phyloP scores from a whole-genome alignment of 1,140 invertebrate species.

The Drosophila leontia region DNA sequence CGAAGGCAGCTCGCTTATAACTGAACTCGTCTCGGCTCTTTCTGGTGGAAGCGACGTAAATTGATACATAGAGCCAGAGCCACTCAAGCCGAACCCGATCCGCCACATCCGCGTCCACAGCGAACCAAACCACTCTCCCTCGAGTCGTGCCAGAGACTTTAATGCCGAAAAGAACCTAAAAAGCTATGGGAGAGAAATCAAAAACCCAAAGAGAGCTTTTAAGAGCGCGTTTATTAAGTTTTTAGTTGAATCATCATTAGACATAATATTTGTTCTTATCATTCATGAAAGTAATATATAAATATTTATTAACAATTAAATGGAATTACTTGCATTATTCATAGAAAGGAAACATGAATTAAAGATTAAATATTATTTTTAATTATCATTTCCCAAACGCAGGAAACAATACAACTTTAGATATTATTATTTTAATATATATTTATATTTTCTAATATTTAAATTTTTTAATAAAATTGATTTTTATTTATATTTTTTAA shows the following conservation, averaged over 20 bases:
- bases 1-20: constrained; percentile 29
- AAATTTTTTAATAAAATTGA: no score
- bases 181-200: not conserved
- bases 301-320: not conserved
- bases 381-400: not conserved
- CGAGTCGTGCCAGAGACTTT: constrained; percentile 31
- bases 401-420: not conserved
- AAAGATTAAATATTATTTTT: not conserved
- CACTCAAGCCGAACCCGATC: constrained; percentile 56
- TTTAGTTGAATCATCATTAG: not conserved
- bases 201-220: constrained; percentile 1
- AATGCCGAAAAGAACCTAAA: constrained; percentile 15
- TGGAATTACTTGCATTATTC: not conserved
- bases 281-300: no score
- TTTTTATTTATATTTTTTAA: no score
- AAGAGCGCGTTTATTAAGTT: not conserved
- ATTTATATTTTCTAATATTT: not conserved
- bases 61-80: constrained; percentile 56
- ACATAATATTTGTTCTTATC: no score
- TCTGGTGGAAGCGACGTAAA: constrained; percentile 36
- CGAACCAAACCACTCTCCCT: not conserved
- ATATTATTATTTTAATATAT: not conserved
- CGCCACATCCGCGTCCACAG: constrained; percentile 15
- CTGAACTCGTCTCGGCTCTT: constrained; percentile 15
- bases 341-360: not conserved